These are phyloP conservation scores for Pandemis corylana DNA, from an alignment of 2,888 invertebrate species.

Conservation along the genomic window DNA sequence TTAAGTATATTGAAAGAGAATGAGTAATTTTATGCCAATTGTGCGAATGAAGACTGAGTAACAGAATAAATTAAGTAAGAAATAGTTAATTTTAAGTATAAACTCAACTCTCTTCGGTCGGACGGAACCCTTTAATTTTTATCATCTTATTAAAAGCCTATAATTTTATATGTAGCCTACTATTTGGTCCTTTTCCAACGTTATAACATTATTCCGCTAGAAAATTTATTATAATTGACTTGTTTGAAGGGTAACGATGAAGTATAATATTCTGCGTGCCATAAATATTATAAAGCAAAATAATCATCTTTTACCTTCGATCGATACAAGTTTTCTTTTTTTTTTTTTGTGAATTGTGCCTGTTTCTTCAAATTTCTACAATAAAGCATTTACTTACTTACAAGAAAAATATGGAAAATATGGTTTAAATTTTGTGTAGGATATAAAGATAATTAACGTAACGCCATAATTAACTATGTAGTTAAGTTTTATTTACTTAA, in stretches of 20 bases:
- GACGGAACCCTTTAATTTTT: not conserved
- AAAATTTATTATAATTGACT: not conserved
- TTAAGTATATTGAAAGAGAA: not conserved
- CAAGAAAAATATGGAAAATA: not conserved
- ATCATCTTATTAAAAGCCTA: not conserved
- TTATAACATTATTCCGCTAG: not conserved
- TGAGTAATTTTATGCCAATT: not conserved
- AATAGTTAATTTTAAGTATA: not conserved
- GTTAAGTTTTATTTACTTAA: too few relatives aligned
- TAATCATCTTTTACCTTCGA: not conserved
- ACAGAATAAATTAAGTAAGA: not conserved
- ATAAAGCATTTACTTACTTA: too few relatives aligned
- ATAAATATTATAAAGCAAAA: conserved; percentile 8
- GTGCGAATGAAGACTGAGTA: not conserved
- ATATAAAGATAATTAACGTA: too few relatives aligned
- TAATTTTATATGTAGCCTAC: not conserved
- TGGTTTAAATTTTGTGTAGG: not conserved
- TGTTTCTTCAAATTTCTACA: too few relatives aligned
- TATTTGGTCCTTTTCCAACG: not conserved
- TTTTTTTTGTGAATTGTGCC: too few relatives aligned
- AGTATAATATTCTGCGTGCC: not conserved
- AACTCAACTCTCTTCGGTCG: not conserved
- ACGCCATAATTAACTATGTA: too few relatives aligned
- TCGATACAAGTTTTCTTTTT: not conserved
- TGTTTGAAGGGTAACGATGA: not conserved